Percentiles rank a stretch among this genome's conserved stretches.
These are phyloP conservation scores for Brienomyrus brachyistius DNA, from an alignment of 2,113 vertebrate genomes.

Conservation along the genomic window DNA sequence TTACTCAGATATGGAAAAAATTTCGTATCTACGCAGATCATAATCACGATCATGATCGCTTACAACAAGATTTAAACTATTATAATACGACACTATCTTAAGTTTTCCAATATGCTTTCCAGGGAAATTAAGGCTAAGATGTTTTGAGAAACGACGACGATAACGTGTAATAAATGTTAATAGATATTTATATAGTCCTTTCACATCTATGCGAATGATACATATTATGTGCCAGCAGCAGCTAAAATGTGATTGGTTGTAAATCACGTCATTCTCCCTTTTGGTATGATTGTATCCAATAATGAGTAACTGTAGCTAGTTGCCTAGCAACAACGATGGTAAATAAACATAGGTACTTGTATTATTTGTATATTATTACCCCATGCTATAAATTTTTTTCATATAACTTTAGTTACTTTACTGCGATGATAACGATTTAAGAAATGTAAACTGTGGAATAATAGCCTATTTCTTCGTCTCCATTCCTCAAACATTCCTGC, in stretches of 20 bases:
- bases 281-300: not conserved
- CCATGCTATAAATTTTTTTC: not conserved
- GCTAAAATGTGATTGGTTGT: not conserved
- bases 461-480: not conserved
- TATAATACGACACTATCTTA: not conserved
- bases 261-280: not conserved
- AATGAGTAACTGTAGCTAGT: not conserved
- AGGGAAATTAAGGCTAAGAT: not conserved
- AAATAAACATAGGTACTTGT: conserved; percentile 11
- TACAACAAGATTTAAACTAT: not conserved
- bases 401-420: not conserved
- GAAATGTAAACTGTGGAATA: not conserved
- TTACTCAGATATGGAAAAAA: not conserved
- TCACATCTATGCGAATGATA: not conserved
- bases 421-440: not conserved
- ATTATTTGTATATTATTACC: not conserved
- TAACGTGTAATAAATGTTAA: not conserved
- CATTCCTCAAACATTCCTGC: not conserved
- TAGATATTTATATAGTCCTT: not conserved
- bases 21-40: not conserved
- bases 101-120: not conserved
- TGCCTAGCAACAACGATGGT: conserved; percentile 9
- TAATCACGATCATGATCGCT: not conserved
- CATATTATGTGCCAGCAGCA: not conserved
- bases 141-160: not conserved